Evolutionary conservation across 2,888 invertebrate genomes (phyloP), one percentile per base, ranked within the genome.

Genomic region (Euphydryas editha): DNA sequence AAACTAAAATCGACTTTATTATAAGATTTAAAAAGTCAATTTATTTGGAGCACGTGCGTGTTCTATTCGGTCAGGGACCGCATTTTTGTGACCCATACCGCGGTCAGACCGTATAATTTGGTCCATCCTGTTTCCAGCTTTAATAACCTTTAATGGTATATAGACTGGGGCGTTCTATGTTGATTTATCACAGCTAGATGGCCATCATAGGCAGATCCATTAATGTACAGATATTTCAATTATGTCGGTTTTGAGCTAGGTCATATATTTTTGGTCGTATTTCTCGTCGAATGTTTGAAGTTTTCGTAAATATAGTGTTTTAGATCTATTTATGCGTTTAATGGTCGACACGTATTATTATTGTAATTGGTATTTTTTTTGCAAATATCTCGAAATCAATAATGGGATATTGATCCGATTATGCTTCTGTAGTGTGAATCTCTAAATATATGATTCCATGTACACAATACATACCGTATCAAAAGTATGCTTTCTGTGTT

Each of bases 81-180:
- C 81, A 82, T 71, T 81, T 84, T 82, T 78, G 83, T 83, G 80
- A 81, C 76, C 80, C 79, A 76, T 76, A 78, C 77, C 75, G 72
- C 75, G 77, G 73, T 71, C 83, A 75, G 78, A 84, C 83, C 87
- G 81, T 89, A 81, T 90, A 90, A 90, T 90, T 90, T 87, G 81
- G 85, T 79, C 80, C 87, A 86, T 87, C 89, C 87, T 87, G 87
- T 82, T 82, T 44, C 82, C 78, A 76, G 81, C 83, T 85, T 82
- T 88, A 88, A 89, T 90, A 85, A 86, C 87, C 79, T 81, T 78
- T 86, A 86, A 87, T 86, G 82, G 79, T 82, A 80, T 74, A 78
- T 76, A 73, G 76, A 73, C 76, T 73, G 80, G 79, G 84, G 84
- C 83, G 82, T 81, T 75, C 78, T 75, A 74, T 68, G 73, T 76